Evolutionary conservation across 2,797 vertebrate species (phyloP).

Genomic region (Melopsittacus undulatus): DNA sequence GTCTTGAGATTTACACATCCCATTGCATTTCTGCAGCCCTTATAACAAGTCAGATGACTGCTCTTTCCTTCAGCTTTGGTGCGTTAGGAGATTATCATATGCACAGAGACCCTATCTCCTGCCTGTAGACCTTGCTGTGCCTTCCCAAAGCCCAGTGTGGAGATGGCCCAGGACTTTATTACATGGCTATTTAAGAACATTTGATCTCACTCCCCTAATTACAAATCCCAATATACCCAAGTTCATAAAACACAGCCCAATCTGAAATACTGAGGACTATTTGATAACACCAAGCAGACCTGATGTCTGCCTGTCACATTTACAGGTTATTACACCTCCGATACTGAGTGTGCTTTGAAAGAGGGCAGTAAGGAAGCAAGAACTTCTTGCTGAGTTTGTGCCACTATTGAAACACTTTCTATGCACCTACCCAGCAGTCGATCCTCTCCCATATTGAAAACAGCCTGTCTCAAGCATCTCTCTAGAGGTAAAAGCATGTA

Average conservation of each 20-base stretch:
- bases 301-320: neutral
- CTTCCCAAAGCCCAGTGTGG: neutral
- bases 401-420: neutral
- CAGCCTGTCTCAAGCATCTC: neutral
- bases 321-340: neutral
- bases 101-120: neutral
- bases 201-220: rapidly evolving
- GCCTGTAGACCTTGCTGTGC: neutral
- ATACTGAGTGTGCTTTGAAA: neutral
- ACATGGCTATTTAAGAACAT: neutral
- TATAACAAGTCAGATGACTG: neutral
- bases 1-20: neutral
- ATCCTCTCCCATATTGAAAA: neutral
- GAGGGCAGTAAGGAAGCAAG: neutral
- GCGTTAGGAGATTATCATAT: rapidly evolving
- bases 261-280: neutral
- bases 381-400: neutral
- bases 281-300: rapidly evolving
- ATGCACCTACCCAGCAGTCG: neutral
- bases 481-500: neutral
- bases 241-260: neutral
- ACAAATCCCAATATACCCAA: neutral
- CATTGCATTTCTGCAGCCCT: neutral
- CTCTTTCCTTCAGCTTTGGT: neutral
- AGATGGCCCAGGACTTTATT: neutral